These are phyloP conservation scores for Xiphorhynchus erythropygius DNA, from an alignment of 2,797 vertebrate genomes.

Conservation along the genomic window DNA sequence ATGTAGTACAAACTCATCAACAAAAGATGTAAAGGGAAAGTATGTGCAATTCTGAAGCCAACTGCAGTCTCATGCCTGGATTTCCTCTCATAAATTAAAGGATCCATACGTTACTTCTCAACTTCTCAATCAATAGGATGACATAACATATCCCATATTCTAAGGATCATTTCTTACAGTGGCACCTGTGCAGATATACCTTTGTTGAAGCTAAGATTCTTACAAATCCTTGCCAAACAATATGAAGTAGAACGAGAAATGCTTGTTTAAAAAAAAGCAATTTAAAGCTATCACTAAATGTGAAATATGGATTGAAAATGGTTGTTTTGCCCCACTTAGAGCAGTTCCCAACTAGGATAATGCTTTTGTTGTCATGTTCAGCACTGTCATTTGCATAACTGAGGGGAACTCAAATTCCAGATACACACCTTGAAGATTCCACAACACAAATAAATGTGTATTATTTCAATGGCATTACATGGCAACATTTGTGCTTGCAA, in stretches of 20 bases:
- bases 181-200: not conserved
- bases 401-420: not conserved
- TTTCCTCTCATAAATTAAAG: not conserved
- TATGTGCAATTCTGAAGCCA: not conserved
- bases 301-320: not conserved
- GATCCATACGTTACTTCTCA: not conserved
- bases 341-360: not conserved
- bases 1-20: not conserved
- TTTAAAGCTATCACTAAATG: not conserved
- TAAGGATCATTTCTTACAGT: not conserved
- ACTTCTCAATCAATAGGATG: not conserved
- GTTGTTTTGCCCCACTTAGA: not conserved
- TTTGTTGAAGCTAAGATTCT: not conserved
- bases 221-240: not conserved
- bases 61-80: not conserved
- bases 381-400: not conserved
- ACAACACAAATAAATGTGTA: not conserved
- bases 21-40: not conserved
- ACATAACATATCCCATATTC: not conserved
- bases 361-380: not conserved
- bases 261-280: not conserved
- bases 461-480: not conserved
- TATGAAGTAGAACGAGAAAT: not conserved
- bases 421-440: not conserved
- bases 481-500: not conserved